A percentile compares a stretch with the other conserved stretches of the same genome.
Conservation (phyloP, 1,140 invertebrate species). For the Marisa cornuarietis region DNA sequence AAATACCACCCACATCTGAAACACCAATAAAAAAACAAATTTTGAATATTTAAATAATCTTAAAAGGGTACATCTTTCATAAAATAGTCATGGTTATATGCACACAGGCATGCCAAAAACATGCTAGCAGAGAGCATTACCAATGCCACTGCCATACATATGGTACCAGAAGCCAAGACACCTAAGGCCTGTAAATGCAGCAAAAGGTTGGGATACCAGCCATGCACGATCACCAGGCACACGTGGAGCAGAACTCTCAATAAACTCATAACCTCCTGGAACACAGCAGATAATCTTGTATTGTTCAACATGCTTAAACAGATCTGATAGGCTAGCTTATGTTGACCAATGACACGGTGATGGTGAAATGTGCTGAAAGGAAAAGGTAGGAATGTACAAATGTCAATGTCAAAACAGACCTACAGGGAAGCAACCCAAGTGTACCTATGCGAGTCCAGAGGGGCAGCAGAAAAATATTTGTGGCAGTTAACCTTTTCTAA, state of each 20-base stretch:
- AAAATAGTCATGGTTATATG: neutral
- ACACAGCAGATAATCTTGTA: neutral
- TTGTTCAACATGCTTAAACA: neutral
- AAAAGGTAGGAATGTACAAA: too few species aligned
- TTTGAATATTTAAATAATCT: too few species aligned
- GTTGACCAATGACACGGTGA: too few species aligned
- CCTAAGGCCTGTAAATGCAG: conserved; percentile 3
- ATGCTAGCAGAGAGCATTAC: conserved; percentile 46
- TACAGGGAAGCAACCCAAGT: too few species aligned
- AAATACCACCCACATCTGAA: too few species aligned
- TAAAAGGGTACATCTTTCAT: neutral
- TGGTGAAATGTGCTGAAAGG: too few species aligned
- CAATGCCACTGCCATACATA: conserved; percentile 52
- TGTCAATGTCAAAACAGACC: too few species aligned
- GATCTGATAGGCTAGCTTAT: neutral
- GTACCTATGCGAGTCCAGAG: too few species aligned
- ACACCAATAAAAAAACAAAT: too few species aligned
- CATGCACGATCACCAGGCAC: conserved; percentile 50
- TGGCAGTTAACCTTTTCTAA: too few species aligned
- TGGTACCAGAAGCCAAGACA: conserved; percentile 54
- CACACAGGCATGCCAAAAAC: conserved; percentile 5
- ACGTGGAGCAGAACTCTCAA: conserved; percentile 55
- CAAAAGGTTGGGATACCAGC: conserved; percentile 32
- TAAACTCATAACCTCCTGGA: conserved; percentile 57
- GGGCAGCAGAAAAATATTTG: too few species aligned